Percentiles rank a stretch among this genome's conserved stretches.
Evolutionary conservation across 1,140 invertebrate species (phyloP).

Genomic region (Copidosoma floridanum): DNA sequence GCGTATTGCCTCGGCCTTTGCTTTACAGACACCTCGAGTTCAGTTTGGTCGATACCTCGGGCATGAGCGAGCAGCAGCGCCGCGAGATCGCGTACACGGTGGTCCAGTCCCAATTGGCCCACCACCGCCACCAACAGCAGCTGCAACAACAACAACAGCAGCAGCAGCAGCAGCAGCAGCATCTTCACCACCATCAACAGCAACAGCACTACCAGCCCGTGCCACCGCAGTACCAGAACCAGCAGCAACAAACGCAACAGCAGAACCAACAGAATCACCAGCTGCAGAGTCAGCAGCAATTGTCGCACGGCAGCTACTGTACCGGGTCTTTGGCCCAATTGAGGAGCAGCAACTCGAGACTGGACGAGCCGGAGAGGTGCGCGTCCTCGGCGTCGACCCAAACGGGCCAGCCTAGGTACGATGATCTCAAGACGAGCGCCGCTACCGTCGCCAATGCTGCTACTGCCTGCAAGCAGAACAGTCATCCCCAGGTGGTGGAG

Average conservation of each 20-base stretch:
- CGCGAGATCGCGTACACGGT: slow-evolving; percentile 91
- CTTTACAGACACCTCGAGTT: slow-evolving; percentile 78
- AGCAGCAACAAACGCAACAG: slow-evolving; percentile 1
- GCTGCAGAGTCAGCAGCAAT: not conserved
- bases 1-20: too few species aligned
- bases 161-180: slow-evolving; percentile 17
- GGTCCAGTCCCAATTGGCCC: slow-evolving; percentile 62
- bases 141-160: slow-evolving; percentile 20
- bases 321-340: not conserved
- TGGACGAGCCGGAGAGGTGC: slow-evolving; percentile 44
- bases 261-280: slow-evolving; percentile 10
- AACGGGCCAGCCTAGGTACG: too few species aligned
- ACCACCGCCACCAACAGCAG: slow-evolving; percentile 42
- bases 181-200: slow-evolving; percentile 3
- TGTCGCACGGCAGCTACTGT: not conserved
- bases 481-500: slow-evolving; percentile 50
- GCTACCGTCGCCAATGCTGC: too few species aligned
- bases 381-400: slow-evolving; percentile 34
- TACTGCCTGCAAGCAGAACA: slow-evolving; percentile 49
- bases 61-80: slow-evolving; percentile 85
- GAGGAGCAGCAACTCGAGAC: slow-evolving; percentile 47
- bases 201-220: not conserved
- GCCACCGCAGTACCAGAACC: not conserved
- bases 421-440: slow-evolving; percentile 59
- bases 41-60: slow-evolving; percentile 82